phyloP scores from a whole-genome alignment of 2,797 vertebrate genomes.

The Muraenolepis orangiensis region DNA sequence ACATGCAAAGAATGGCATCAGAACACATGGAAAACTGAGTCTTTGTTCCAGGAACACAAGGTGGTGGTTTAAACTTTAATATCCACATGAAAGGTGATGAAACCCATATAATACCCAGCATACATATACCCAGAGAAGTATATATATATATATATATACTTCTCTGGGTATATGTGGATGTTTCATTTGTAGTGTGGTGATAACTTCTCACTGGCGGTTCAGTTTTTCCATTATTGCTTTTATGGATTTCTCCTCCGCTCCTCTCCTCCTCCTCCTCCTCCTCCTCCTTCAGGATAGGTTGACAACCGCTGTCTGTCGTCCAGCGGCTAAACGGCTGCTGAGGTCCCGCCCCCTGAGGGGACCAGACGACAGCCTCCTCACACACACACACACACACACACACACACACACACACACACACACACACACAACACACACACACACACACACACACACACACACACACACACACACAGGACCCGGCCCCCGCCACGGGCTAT shows the following conservation, averaged over 20 bases:
- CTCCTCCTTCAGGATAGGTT: background rate
- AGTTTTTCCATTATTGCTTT: background rate
- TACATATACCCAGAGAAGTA: background rate
- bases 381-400: no score
- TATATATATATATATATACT: background rate
- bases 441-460: no score
- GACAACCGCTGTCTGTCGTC: background rate
- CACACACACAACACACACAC: no score
- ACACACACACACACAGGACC: no score
- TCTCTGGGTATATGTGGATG: background rate
- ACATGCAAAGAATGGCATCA: background rate
- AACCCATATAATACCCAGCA: background rate
- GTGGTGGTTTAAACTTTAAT: background rate
- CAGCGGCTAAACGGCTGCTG: no score
- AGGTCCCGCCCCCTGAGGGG: no score
- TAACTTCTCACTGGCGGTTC: background rate
- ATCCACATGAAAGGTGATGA: background rate
- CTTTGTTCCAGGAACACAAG: background rate
- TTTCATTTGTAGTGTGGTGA: background rate
- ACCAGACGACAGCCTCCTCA: no score
- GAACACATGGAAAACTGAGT: background rate
- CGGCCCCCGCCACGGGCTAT: conserved; percentile 43
- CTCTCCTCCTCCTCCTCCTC: no score
- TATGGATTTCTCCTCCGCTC: no score
- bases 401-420: no score